Evolutionary conservation across 2,113 vertebrate species (phyloP), one percentile per base, ranked within the genome.

Genomic region (Chaenocephalus aceratus): DNA sequence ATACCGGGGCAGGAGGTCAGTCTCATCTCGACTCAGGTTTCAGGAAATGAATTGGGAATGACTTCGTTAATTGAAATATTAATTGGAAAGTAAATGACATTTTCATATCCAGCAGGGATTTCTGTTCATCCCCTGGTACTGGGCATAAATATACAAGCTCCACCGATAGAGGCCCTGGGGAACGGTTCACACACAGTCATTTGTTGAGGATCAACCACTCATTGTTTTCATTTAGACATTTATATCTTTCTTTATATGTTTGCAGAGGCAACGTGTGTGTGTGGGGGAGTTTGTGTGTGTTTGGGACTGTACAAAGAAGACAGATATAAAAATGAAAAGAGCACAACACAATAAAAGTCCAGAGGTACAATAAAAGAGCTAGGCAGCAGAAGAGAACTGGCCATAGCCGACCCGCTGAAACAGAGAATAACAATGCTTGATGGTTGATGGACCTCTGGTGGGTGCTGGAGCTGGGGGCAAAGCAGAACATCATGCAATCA

Each of bases 61-160:
- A 83, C 82, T 70, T 71, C 2, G 64, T 84, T 92, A 91, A 92
- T 87, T 91, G 83, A 87, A 92, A 85, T 86, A 91, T 91, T 93
- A 93, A 92, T 92, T 91, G 73, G 74, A 90, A 90, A 86, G 74
- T 80, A 89, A 90, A 89, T 90, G 85, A 72, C 79, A 87, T 88
- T 90, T 54, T 87, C 72, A 71, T 51, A 36, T 82, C 84, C 87
- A 61, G 62, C 36, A 72, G 88, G 85, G 82, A 83, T 85, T 89
- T 82, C 62, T 73, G 54, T 75, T 77, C 45, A 84, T 84, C 75
- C 46, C 26, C 14, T 68, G 59, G 53, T 82, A 80, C 79, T 59
- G 65, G 86, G 61, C 66, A 41, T 66, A 77, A 81, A 82, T 86
- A 72, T 60, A 79, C 61, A 62, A 59, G 52, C 76, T 82, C 67